Evolutionary conservation across 2,888 invertebrate species (phyloP), one percentile per base, ranked within the genome.

Genomic region (Agapetus fuscipes): DNA sequence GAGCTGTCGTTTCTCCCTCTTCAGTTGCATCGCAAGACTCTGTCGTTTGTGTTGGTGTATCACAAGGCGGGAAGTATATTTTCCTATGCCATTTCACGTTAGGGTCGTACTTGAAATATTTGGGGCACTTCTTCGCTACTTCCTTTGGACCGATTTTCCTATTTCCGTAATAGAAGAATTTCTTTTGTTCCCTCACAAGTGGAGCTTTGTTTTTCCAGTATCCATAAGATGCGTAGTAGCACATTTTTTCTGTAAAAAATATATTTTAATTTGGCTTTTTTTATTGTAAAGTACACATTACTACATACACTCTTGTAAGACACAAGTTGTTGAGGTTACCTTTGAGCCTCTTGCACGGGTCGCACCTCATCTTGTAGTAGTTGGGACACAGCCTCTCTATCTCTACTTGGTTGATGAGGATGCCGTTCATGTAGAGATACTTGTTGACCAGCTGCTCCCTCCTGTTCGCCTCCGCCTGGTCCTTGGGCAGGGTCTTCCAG

Each of bases 101-200:
- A 6, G 4, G 5, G 20, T 20, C 20, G 20, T 9, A 20, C 9
- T 42, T 14, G 20, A 39, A 39, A 17, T 39, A 34, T n/a, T 34
- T 16, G 2, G 39, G 39, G 17, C 39, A 39, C 17, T 39, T 39
- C 14, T 26, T 39, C 9, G 34, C 13, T 9, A 39, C 25, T 6
- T 39, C 39, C 10, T 16, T 6, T 4, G 34, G 14, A 1, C 39
- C 34, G 17, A 39, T 39, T 16, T 13, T 34, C 3, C 24, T 39
- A 5, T 29, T 29, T 3, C 39, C 39, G 1, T 29, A 3, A 24
- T 39, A 39, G 31, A 39, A 39, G 39, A 39, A 39, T 10, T 20
- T 30, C 3, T 27, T 24, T 11, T 16, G 16, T 10, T 30, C 17
- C n/a, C 10, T 26, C 3, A 14, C 7, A 12, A 7, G 10, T 3